Evolutionary conservation across 2,888 invertebrate species (phyloP), one percentile per base, ranked within the genome.

Genomic region (Blastobasis adustella): DNA sequence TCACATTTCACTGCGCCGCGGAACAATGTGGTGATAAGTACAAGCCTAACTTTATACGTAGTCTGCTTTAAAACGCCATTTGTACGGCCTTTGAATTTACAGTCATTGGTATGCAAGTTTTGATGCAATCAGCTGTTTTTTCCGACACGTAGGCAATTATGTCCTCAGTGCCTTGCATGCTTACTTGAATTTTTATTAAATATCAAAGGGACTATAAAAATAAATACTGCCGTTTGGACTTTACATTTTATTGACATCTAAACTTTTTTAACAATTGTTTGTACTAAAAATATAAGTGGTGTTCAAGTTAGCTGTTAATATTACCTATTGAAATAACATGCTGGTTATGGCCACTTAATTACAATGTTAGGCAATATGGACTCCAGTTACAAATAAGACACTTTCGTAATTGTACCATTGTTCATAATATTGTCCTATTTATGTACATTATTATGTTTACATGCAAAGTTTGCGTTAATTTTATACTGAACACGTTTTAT

Each of bases 241-340:
- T 75, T 68, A 69, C 66, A 63, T 76, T 87, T 87, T 87, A 87
- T 86, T 88, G 84, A 85, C 85, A 86, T 85, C 86, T 87, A 86
- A 82, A 83, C 76, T 76, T 83, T 82, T 73, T 71, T 85, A 85
- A 84, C 86, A 86, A 82, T 79, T 81, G 79, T 85, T 87, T 86
- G 85, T 86, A 87, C 85, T 87, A 87, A 86, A 83, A 86, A 23
- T 86, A 84, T 84, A 84, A 84, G 83, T 76, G 23, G 83, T 86
- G 84, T 83, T 78, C 74, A 77, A 76, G 77, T 78, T 82, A 85
- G 84, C 83, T 75, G 81, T 83, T 84, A 83, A 78, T 73, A 73
- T 70, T 80, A n/a, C 41, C 23, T 51, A 71, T 72, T 69, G 69
- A 66, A 73, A 73, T 67, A 67, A 66, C 70, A 78, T 78, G 73